Conservation (phyloP, 2,888 invertebrate genomes). For the Eupeodes latifasciatus region DNA sequence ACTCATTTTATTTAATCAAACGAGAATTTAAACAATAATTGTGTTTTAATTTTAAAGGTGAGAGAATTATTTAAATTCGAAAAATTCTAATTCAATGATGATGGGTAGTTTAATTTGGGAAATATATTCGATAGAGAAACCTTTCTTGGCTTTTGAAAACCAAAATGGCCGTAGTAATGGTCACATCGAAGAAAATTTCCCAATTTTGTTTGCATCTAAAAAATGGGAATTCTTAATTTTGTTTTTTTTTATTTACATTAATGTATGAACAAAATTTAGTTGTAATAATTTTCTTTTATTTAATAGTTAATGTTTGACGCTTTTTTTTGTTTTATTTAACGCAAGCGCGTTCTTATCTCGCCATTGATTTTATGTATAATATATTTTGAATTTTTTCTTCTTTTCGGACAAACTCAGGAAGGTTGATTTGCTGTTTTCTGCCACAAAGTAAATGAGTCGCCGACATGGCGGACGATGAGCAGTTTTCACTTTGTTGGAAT, state of each 20-base stretch:
- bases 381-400: neutral
- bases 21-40: conserved; percentile 9
- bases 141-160: neutral
- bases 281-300: neutral
- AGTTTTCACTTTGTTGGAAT: conserved; percentile 91
- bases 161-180: conserved; percentile 61
- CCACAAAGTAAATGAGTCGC: conserved; percentile 68
- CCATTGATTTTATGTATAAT: conserved; percentile 42
- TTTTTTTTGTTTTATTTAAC: conserved; percentile 29
- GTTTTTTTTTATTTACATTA: conserved; percentile 67
- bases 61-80: neutral
- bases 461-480: conserved; percentile 90
- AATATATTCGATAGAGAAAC: neutral
- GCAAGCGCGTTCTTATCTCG: conserved; percentile 54
- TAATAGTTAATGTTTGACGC: neutral
- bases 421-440: conserved; percentile 50
- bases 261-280: conserved; percentile 7
- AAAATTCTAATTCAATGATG: neutral
- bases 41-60: conserved; percentile 35
- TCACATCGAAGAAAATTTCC: conserved; percentile 72
- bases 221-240: conserved; percentile 54
- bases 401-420: conserved; percentile 22
- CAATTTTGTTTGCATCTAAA: conserved; percentile 63
- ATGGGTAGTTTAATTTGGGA: too few relatives aligned
- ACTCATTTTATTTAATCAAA: neutral